phyloP scores from a whole-genome alignment of 2,888 invertebrate genomes.

The Incurvaria masculella region DNA sequence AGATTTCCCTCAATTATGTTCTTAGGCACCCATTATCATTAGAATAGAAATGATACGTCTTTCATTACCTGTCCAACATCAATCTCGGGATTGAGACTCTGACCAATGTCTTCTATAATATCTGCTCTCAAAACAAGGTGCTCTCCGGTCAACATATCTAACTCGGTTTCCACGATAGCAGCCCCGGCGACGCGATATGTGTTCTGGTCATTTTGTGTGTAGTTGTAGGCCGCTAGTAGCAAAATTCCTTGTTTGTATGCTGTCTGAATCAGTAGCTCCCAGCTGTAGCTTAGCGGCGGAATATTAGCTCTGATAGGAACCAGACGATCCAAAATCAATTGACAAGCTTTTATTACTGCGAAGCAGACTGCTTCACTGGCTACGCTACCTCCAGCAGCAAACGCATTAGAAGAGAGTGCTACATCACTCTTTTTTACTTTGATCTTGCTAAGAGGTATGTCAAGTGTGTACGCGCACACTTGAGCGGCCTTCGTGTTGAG shows the following conservation, averaged over 20 bases:
- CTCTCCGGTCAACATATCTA: constrained; percentile 73
- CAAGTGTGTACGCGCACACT: constrained; percentile 63
- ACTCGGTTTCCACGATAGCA: constrained; percentile 63
- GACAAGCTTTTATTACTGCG: constrained; percentile 41
- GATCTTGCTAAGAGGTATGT: constrained; percentile 62
- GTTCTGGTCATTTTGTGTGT: constrained; percentile 22
- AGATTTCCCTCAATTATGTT: too few species aligned
- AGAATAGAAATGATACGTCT: too few species aligned
- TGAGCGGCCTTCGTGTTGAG: constrained; percentile 68
- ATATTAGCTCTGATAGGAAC: constrained; percentile 30
- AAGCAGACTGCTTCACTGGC: constrained; percentile 25
- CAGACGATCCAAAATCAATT: constrained; percentile 30
- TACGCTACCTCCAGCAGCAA: constrained; percentile 63
- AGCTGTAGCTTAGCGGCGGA: constrained; percentile 41
- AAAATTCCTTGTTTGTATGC: constrained; percentile 37
- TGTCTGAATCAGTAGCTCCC: constrained; percentile 47
- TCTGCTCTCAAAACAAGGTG: constrained; percentile 61
- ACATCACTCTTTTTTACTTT: constrained; percentile 62
- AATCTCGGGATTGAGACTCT: constrained; percentile 62
- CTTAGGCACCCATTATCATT: too few species aligned
- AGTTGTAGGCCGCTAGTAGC: constrained; percentile 35
- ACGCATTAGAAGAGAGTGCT: constrained; percentile 60
- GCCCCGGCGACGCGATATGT: constrained; percentile 50
- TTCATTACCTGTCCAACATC: constrained; percentile 62
- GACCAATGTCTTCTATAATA: constrained; percentile 64